These are phyloP conservation scores for Anguilla megastoma DNA, from an alignment of 2,797 vertebrate genomes.

Conservation along the genomic window DNA sequence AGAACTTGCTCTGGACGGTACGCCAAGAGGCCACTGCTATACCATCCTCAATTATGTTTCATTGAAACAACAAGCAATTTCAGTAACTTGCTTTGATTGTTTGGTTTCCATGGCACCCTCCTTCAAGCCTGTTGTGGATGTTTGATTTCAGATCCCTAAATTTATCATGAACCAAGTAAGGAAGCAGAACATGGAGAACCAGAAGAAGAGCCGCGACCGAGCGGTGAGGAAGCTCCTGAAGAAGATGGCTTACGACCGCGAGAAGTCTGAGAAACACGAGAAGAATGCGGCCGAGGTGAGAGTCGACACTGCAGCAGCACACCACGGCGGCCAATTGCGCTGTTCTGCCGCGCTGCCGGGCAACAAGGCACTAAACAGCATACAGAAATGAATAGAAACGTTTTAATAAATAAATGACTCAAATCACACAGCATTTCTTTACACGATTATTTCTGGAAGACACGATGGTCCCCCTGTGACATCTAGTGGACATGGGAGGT, in stretches of 20 bases:
- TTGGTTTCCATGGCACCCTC: neutral
- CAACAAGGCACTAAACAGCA: neutral
- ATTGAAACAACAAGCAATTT: neutral
- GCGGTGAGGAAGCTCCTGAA: conserved; percentile 90
- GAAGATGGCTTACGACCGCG: conserved; percentile 87
- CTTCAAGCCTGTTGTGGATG: neutral
- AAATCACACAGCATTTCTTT: conserved; percentile 10
- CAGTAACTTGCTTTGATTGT: neutral
- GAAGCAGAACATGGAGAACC: conserved; percentile 85
- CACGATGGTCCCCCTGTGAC: conserved; percentile 31
- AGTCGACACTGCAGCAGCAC: neutral
- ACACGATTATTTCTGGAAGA: neutral
- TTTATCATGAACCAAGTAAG: conserved; percentile 94
- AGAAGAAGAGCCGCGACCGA: conserved; percentile 83
- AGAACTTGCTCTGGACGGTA: conserved; percentile 93
- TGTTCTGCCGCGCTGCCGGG: neutral
- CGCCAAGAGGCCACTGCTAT: conserved; percentile 44
- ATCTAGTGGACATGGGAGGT: conserved; percentile 37
- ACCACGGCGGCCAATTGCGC: neutral
- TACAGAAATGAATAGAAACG: conserved; percentile 26
- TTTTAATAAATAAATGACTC: conserved; percentile 35
- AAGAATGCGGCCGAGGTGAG: conserved; percentile 79
- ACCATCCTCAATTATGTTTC: neutral
- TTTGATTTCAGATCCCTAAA: conserved; percentile 84
- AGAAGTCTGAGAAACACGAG: conserved; percentile 84